Evolutionary conservation across 2,113 vertebrate species (phyloP), one percentile per base, ranked within the genome.

Genomic region (Oophaga pumilio): DNA sequence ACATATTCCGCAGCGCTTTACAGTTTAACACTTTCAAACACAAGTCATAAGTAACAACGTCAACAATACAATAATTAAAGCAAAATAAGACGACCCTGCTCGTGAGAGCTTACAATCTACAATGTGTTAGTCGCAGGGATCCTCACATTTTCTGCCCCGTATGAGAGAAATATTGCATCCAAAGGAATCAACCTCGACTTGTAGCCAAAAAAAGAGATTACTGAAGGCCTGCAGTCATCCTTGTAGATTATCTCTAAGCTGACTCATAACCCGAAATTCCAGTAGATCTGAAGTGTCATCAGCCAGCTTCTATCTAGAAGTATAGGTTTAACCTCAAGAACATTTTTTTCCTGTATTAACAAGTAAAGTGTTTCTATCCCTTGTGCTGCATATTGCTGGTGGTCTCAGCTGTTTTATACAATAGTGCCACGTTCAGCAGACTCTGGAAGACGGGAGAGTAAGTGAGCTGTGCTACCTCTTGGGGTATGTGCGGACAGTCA

Each of bases 161-260:
- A 17, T 43, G 11, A 5, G 8, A 50, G 20, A 60, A 33, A 60
- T 8, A 9, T 24, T 24, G 74, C 9, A 57, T 80, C 24, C 60
- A 6, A 9, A 68, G n/a, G 81, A 52, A 82, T 82, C 62, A 53
- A 49, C 81, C 81, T 82, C 62, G 62, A 82, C n/a, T 68, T n/a
- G 62, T 82, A 82, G 81, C 81, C 62, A 68, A 82, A 82, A 68
- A 60, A 82, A 26, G 81, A 68, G 52, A 68, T 20, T 50, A 68
- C 13, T 53, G 33, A 82, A 68, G 62, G 81, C 59, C 62, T 68
- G 62, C 62, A 68, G 62, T 82, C 81, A 82, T 82, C 81, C 62
- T 82, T 68, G 62, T 82, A 82, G 62, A 68, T 82, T 62, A 50
- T 66, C 33, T 82, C 33, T 68, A 82, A 68, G 5, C 14, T 57